phyloP scores from a whole-genome alignment of 1,140 invertebrate species.

The Drosophila persimilis region DNA sequence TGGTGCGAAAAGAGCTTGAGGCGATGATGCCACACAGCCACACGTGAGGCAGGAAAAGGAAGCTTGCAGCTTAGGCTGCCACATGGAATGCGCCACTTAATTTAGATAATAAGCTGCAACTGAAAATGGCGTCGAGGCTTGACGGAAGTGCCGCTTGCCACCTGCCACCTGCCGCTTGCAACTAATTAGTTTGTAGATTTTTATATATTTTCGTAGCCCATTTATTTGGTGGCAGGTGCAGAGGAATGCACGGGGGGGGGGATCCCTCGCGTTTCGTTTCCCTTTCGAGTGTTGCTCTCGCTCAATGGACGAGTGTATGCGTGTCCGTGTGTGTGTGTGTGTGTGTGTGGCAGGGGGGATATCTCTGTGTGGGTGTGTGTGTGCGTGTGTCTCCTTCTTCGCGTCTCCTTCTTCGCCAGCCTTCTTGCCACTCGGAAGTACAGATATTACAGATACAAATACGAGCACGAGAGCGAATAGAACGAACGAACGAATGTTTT shows the following conservation, averaged over 20 bases:
- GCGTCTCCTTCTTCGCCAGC: slow-evolving; percentile 51
- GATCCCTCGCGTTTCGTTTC: no score
- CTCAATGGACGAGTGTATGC: no score
- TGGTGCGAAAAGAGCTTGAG: slow-evolving; percentile 60
- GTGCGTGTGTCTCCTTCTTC: slow-evolving; percentile 42
- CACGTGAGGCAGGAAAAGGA: slow-evolving; percentile 69
- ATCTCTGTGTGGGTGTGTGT: slow-evolving; percentile 3
- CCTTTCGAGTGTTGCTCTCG: no score
- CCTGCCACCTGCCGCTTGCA: slow-evolving; percentile 26
- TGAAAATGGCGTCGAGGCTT: slow-evolving; percentile 43
- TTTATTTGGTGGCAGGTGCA: slow-evolving; percentile 46
- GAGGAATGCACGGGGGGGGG: not conserved
- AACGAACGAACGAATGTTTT: slow-evolving; percentile 17
- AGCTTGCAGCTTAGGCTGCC: slow-evolving; percentile 53
- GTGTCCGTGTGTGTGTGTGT: not conserved
- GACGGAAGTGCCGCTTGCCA: slow-evolving; percentile 56
- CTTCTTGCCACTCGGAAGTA: slow-evolving; percentile 41
- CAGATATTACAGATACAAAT: slow-evolving; percentile 29
- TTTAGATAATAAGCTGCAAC: slow-evolving; percentile 71
- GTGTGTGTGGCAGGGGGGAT: not conserved
- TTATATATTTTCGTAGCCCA: slow-evolving; percentile 65
- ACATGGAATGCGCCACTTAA: slow-evolving; percentile 66
- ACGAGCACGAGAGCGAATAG: slow-evolving; percentile 47
- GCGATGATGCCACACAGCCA: slow-evolving; percentile 40
- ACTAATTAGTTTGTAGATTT: slow-evolving; percentile 74